These are phyloP conservation scores for Tragelaphus buxtoni DNA, from an alignment of 2,113 vertebrate genomes.

Conservation along the genomic window DNA sequence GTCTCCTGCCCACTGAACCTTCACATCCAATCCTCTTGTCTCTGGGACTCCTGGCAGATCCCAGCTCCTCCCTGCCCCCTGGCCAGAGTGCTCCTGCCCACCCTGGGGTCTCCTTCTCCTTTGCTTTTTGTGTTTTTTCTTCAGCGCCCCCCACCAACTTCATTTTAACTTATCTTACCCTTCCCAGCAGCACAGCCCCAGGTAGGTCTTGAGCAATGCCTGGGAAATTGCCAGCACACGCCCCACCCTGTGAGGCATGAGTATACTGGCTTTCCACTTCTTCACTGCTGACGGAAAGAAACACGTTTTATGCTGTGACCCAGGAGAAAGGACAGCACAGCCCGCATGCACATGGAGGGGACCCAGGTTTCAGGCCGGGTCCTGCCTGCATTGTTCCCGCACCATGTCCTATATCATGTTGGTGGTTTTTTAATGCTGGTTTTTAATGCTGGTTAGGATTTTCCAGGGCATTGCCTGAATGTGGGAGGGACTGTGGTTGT, in stretches of 20 bases:
- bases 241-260: fast-evolving
- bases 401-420: fast-evolving
- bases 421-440: too few relatives aligned
- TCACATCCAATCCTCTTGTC: background rate
- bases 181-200: background rate
- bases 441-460: background rate
- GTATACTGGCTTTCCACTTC: background rate
- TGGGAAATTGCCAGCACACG: background rate
- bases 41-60: background rate
- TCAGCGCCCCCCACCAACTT: background rate
- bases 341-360: fast-evolving
- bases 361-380: fast-evolving
- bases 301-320: background rate
- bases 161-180: background rate
- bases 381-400: fast-evolving
- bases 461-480: background rate
- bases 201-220: background rate
- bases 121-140: background rate
- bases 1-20: background rate
- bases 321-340: background rate
- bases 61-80: background rate
- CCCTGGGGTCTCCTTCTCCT: background rate
- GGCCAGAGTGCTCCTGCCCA: background rate
- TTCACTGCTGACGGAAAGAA: background rate
- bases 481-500: background rate